Evolutionary conservation across 2,113 vertebrate genomes (phyloP), one percentile per base, ranked within the genome.

Genomic region (Anolis carolinensis): DNA sequence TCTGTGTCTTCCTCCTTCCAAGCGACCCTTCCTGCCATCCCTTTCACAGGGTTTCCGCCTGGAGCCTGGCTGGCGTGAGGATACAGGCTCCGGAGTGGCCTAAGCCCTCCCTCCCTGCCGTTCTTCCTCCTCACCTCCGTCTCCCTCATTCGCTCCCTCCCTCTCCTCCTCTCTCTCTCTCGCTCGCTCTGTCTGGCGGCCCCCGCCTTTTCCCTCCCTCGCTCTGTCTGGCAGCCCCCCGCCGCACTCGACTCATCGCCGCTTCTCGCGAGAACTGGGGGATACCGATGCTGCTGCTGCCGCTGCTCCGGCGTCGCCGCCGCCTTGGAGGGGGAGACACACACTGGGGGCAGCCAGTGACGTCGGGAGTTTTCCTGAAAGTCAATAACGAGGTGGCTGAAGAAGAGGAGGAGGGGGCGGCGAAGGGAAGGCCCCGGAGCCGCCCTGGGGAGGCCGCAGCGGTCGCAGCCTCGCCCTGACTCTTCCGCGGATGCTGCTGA

Each of bases 321-420:
- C 32, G 89, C 83, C 85, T 82, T 83, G 87, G 85, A 91, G 88
- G 91, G 88, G 91, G 91, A 93, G 90, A 91, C 92, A 91, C 92
- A 79, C 80, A 80, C 85, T 85, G 73, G 89, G 89, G 13, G 55
- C 11, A 91, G 88, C 83, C 82, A 70, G 92, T 97, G 97, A 97
- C 97, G 97, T 97, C 96, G 97, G 95, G 90, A 94, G 94, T 92
- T 95, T 95, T 95, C 95, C 95, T 95, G 94, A 96, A 96, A 97
- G 96, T 97, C 96, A 96, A 95, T 93, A 97, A 96, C 96, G 96
- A 94, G 84, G 93, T 85, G 91, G 90, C 91, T 82, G 89, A 90
- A 87, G 89, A 81, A 88, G 79, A 21, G 70, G 52, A 59, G 32
- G 81, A 63, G 90, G 85, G 88, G 94, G 92, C 86, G 70, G 86